Evolutionary conservation across 2,797 vertebrate genomes (phyloP), one percentile per base, ranked within the genome.

Genomic region (Tolypeutes matacus): DNA sequence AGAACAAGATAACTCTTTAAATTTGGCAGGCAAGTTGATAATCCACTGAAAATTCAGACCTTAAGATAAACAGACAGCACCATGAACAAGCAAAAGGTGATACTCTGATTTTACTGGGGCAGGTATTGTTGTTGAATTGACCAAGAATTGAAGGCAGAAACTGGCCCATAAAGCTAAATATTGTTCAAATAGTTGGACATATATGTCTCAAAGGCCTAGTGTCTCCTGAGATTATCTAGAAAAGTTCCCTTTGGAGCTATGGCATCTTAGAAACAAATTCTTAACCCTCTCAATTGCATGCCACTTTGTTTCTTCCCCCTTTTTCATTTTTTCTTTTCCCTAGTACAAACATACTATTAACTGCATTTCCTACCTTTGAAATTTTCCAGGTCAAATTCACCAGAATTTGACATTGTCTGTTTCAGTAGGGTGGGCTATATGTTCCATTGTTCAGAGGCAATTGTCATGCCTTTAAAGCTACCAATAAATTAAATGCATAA

Each of bases 401-500:
- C 94, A 76, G 73, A 91, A 94, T 80, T 81, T 95, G 60, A 72
- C 62, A 89, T 62, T 89, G 21, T 92, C 91, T 81, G 88, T 75
- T 89, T 92, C 60, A 80, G 83, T 65, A 95, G 21, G 9, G 39
- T 53, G 58, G 62, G 51, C 67, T 92, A 60, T 95, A 83, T 25
- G 86, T 49, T 86, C 87, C 81, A 86, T 86, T 73, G 14, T 88
- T 94, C 80, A 89, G 96, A 97, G 77, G 29, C 49, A 46, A 67
- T 76, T 93, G 31, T 17, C 36, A 36, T 92, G 58, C 64, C 88
- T 96, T 96, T 85, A 96, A 93, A 97, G 72, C n/a, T 89, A 92
- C 82, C 82, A 88, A 76, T 95, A 96, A 93, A 89, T 97, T 96
- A 92, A 96, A 97, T 93, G 86, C 78, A 36, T 95, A 97, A 87